Base-by-base conservation (phyloP, 2,797 vertebrate genomes). In the Falco columbarius region DNA sequence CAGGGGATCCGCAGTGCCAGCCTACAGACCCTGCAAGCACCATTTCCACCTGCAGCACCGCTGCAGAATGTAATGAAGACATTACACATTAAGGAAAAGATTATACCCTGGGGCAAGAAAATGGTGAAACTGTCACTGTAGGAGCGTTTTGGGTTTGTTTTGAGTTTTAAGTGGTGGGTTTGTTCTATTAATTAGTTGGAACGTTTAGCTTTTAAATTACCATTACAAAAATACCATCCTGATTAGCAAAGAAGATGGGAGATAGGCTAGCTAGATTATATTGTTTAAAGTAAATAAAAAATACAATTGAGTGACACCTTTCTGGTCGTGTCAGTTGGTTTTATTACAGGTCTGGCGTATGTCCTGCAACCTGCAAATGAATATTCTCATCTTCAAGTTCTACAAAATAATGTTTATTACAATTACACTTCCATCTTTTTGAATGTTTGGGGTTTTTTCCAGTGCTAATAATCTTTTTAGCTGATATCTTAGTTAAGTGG, bases 101-200 rank as follows among this genome's bases (percentile, higher is more conserved):
- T 92, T 68, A 38, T 87, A 47, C 95, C 89, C 81, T 86, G 27
- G 73, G 85, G 86, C 85, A 96, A 80, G 86, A 75, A 73, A 77
- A 95, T 85, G 61, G 87, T 81, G 51, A 91, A 96, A 76, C 54
- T 74, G 40, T 86, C 92, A 87, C 89, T 93, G 79, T 59, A 74
- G 79, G 81, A 90, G 44, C 74, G 74, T 71, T 81, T 89, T 70
- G 71, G 3, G 56, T 95, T 83, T 74, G 86, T 36, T 80, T 84
- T 72, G 59, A 59, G 5, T 87, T 87, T 94, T 62, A 85, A 90
- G 62, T 62, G 56, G n/a, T 86, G 51, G 34, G 27, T 91, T 96
- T 93, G 55, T 92, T 95, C 77, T 96, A 86, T 95, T 96, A 94
- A 95, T 96, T 95, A 95, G 91, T 87, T 95, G 84, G 73, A 93